These are phyloP conservation scores for Otus sunia DNA, from an alignment of 2,113 vertebrate genomes.

Conservation along the genomic window DNA sequence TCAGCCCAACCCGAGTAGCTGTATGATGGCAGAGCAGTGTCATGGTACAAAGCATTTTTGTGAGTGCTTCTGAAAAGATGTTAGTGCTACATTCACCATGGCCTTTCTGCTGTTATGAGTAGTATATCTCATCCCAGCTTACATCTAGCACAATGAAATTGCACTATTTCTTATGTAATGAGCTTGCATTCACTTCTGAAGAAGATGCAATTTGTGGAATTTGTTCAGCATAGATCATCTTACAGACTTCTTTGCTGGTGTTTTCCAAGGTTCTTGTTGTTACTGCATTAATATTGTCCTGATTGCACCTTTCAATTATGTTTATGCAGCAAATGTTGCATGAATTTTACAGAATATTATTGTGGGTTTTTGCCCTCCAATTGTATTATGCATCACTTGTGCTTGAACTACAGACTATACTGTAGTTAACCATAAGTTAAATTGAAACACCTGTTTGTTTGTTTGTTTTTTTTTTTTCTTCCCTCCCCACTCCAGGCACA, in stretches of 20 bases:
- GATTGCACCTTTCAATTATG: neutral
- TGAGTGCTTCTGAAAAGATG: neutral
- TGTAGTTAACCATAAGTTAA: neutral
- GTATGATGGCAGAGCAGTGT: neutral
- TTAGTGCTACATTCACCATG: neutral
- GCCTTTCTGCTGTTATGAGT: neutral
- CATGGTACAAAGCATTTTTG: neutral
- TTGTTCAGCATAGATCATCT: neutral
- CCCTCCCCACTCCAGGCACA: slow-evolving; percentile 81
- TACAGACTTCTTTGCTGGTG: neutral
- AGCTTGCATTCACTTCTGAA: neutral
- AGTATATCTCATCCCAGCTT: neutral
- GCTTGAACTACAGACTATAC: neutral
- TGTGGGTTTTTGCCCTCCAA: neutral
- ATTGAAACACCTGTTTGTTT: neutral
- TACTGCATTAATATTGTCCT: neutral
- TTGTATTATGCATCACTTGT: neutral
- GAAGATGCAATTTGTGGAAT: neutral
- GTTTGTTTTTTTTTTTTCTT: neutral
- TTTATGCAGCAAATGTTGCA: neutral
- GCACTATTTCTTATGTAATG: neutral
- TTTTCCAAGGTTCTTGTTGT: neutral
- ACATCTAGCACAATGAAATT: neutral
- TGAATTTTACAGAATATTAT: neutral
- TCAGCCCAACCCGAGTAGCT: neutral